Conservation (phyloP, 2,888 invertebrate genomes). For the Crepidodera aurea region DNA sequence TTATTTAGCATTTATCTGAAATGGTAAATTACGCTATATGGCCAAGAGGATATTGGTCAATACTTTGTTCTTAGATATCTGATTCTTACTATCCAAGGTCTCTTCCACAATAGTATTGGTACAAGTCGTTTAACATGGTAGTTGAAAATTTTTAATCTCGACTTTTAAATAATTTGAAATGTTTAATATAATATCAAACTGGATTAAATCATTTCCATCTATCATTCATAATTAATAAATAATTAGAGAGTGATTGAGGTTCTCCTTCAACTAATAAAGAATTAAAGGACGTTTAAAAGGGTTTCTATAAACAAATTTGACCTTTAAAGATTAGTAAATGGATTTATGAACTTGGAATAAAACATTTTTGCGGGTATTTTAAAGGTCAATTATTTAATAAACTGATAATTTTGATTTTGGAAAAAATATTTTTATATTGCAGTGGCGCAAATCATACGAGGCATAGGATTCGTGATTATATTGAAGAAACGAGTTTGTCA, state of each 20-base stretch:
- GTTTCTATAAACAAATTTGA: constrained; percentile 2
- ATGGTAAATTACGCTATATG: constrained; percentile 9
- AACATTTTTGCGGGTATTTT: no score
- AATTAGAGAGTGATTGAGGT: neutral
- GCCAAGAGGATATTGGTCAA: constrained; percentile 20
- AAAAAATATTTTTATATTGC: no score
- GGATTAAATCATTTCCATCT: no score
- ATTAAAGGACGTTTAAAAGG: neutral
- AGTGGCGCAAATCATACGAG: constrained; percentile 45
- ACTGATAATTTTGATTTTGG: no score
- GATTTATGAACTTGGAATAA: no score
- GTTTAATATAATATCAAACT: no score
- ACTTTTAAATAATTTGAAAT: neutral
- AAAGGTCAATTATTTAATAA: no score
- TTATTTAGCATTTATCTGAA: constrained; percentile 9
- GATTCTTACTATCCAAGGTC: constrained; percentile 21
- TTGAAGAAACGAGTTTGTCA: constrained; percentile 72
- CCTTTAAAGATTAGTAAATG: constrained; percentile 2
- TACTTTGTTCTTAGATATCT: constrained; percentile 25
- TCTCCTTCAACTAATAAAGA: neutral
- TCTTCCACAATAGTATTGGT: constrained; percentile 21
- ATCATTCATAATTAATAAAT: no score
- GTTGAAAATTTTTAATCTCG: neutral
- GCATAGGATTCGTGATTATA: constrained; percentile 44
- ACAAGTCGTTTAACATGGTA: neutral